Evolutionary conservation across 2,113 vertebrate species (phyloP).

Genomic region (Rhagologus leucostigma): DNA sequence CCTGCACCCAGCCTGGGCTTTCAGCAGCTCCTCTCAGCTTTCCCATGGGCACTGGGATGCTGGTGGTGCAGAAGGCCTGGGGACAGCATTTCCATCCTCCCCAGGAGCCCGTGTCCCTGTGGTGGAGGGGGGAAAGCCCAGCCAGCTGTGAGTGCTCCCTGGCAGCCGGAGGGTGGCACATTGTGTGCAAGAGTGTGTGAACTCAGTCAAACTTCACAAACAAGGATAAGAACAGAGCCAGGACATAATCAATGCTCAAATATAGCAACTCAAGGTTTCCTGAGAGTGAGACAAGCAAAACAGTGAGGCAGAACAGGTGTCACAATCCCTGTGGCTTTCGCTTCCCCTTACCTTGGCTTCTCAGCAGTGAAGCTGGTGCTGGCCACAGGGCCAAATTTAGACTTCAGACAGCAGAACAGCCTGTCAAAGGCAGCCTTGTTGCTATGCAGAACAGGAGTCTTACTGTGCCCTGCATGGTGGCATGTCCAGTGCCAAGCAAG

Average conservation of each 20-base stretch:
- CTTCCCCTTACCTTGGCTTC: conserved; percentile 15
- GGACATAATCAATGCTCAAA: conserved; percentile 17
- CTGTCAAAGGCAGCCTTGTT: background rate
- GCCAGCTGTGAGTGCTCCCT: background rate
- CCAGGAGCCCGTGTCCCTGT: rapidly evolving
- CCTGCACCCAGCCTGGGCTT: background rate
- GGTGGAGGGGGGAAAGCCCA: background rate
- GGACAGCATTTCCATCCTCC: background rate
- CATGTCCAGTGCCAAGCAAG: background rate
- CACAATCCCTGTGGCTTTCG: background rate
- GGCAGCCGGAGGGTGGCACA: background rate
- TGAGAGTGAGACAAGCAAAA: background rate
- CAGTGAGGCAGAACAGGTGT: background rate
- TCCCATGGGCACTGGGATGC: rapidly evolving
- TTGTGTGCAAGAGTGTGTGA: conserved; percentile 34
- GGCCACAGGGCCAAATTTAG: background rate
- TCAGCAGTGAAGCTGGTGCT: background rate
- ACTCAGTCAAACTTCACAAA: conserved; percentile 55
- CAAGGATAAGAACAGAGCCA: conserved; percentile 32
- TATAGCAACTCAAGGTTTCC: conserved; percentile 54
- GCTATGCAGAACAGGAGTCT: background rate
- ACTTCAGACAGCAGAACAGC: background rate
- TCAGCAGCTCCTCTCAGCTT: background rate
- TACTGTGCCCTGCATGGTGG: background rate
- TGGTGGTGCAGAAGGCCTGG: background rate